Base-by-base conservation (phyloP, 1,140 invertebrate genomes). In the Hypothenemus hampei region DNA sequence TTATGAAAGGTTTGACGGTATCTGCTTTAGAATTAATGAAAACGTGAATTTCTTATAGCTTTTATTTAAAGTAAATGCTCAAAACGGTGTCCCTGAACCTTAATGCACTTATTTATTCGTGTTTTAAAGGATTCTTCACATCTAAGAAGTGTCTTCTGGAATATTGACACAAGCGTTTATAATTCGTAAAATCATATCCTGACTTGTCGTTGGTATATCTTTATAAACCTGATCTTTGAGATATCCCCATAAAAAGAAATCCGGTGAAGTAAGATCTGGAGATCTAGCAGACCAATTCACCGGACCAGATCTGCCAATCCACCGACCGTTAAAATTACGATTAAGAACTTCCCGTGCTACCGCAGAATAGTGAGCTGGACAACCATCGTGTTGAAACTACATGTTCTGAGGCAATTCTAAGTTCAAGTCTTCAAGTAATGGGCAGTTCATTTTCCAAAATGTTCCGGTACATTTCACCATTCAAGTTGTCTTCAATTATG, bases 351-450 rank as follows among this genome's bases (percentile, higher is more conserved):
- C 45, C 10, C 39, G 31, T 22, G 40, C 43, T 13, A 35, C 29
- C 22, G 18, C 19, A 10, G 48, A 49, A 39, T 53, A 56, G 37
- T 62, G 58, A 3, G 57, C 41, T 22, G 61, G 60, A 33, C 54
- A 57, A 18, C 59, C 61, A 61, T 67, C 58, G 43, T 65, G 55
- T 50, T 67, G 58, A 16, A 64, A 60, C 63, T 58, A 68, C 60
- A 65, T 60, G 21, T 36, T 39, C 21, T 31, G 20, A 26, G 53
- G 36, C 36, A 59, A 37, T 16, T 58, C 41, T 24, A 66, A 46
- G 40, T 52, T 46, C 39, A 67, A n/a, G 58, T 66, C 60, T 60
- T 69, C 53, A 29, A 67, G 40, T 24, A 69, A 51, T 35, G 41
- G 64, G 62, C 21, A 69, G 46, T 11, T 61, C 47, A 16, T 63